phyloP scores from a whole-genome alignment of 2,888 invertebrate species.

The Alloplasta piceator region DNA sequence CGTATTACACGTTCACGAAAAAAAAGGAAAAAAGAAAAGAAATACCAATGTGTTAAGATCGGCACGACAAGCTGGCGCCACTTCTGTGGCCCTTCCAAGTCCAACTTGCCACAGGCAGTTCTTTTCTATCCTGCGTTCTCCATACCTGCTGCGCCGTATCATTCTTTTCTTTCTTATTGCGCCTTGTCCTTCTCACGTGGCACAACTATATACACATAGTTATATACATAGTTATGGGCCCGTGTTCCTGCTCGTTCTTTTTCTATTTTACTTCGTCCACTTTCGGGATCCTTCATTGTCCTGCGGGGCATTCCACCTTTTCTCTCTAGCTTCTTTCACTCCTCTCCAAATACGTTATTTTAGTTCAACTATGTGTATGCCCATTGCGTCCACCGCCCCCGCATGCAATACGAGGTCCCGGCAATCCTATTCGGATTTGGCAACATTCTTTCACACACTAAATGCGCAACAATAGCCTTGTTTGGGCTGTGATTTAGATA shows the following conservation, averaged over 20 bases:
- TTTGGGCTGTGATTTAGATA: slow-evolving; percentile 81
- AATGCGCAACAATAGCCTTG: slow-evolving; percentile 82
- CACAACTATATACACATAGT: slow-evolving; percentile 41
- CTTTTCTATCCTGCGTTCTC: slow-evolving; percentile 45
- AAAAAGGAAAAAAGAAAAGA: slow-evolving; percentile 15
- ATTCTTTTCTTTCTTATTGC: slow-evolving; percentile 54
- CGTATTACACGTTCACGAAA: slow-evolving; percentile 38
- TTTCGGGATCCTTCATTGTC: slow-evolving; percentile 63
- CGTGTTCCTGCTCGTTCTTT: slow-evolving; percentile 47
- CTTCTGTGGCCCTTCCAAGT: slow-evolving; percentile 69
- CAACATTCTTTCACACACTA: slow-evolving; percentile 82
- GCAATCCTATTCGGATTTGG: slow-evolving; percentile 74
- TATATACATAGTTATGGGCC: slow-evolving; percentile 17
- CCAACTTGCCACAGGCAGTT: slow-evolving; percentile 60
- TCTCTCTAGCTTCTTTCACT: slow-evolving; percentile 43
- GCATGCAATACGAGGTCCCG: slow-evolving; percentile 32
- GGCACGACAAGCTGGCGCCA: slow-evolving; percentile 81
- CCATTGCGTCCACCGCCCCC: slow-evolving; percentile 11
- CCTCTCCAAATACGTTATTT: slow-evolving; percentile 53
- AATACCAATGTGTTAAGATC: slow-evolving; percentile 61
- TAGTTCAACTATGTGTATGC: slow-evolving; percentile 47
- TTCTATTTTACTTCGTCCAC: slow-evolving; percentile 58
- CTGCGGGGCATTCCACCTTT: slow-evolving; percentile 54
- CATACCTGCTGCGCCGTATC: slow-evolving; percentile 55
- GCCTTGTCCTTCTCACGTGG: slow-evolving; percentile 61